Evolutionary conservation across 2,888 invertebrate species (phyloP).

Genomic region (Cryptus armator): DNA sequence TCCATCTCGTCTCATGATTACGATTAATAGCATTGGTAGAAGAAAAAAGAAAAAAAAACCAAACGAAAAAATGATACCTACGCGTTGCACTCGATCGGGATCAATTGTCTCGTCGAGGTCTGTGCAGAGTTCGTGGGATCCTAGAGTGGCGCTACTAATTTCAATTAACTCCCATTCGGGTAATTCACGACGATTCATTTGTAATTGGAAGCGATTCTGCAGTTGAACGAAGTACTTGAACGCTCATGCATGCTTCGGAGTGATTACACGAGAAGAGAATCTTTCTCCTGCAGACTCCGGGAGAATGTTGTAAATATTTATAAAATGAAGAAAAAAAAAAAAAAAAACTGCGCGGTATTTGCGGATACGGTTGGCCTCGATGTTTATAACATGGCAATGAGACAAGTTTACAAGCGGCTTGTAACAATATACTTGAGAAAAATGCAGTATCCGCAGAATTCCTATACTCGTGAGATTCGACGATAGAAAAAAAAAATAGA

Average conservation of each 20-base stretch:
- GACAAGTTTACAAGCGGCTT: constrained; percentile 13
- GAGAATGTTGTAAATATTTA: neutral
- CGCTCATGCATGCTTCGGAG: neutral
- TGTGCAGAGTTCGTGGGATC: constrained; percentile 63
- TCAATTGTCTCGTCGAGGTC: constrained; percentile 72
- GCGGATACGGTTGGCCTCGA: neutral
- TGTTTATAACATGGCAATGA: constrained; percentile 11
- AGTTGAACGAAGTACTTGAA: neutral
- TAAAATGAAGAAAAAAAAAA: neutral
- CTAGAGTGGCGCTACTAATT: constrained; percentile 72
- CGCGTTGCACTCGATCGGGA: constrained; percentile 69
- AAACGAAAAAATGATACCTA: constrained; percentile 33
- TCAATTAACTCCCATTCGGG: constrained; percentile 79
- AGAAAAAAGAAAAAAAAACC: neutral
- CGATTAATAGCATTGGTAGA: neutral
- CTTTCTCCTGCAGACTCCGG: neutral
- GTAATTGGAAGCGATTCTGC: constrained; percentile 71
- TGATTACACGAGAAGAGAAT: neutral
- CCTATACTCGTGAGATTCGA: constrained; percentile 41
- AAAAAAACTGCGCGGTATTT: neutral
- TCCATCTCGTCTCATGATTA: neutral
- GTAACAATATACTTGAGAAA: constrained; percentile 44
- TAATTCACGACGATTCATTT: constrained; percentile 79
- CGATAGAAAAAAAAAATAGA: neutral
- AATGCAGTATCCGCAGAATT: constrained; percentile 3